These are phyloP conservation scores for Macaca nemestrina DNA, from an alignment of 2,113 vertebrate genomes.

Conservation along the genomic window DNA sequence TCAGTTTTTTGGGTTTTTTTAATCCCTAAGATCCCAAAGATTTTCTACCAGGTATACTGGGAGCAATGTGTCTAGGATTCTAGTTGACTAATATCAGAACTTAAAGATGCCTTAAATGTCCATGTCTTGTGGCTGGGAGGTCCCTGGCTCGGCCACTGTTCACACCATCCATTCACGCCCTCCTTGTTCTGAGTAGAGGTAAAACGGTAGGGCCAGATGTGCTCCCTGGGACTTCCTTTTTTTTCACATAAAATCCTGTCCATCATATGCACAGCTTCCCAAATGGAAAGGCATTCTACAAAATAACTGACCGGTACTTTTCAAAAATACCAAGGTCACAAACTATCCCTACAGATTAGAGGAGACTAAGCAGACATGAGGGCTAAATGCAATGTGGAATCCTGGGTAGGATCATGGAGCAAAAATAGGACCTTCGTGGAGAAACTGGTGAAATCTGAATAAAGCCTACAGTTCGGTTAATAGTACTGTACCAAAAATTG, in stretches of 20 bases:
- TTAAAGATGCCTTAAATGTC: background rate
- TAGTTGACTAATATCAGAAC: background rate
- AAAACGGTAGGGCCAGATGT: background rate
- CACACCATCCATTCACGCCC: no score
- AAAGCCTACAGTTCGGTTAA: background rate
- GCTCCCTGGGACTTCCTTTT: background rate
- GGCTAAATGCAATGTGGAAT: no score
- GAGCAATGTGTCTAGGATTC: background rate
- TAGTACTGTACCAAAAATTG: background rate
- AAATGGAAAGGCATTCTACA: background rate
- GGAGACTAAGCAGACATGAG: background rate
- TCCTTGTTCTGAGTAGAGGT: background rate
- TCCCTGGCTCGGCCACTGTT: background rate
- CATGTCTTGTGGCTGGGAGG: background rate
- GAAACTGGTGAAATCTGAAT: background rate
- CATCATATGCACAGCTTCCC: background rate
- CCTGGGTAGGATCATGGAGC: background rate
- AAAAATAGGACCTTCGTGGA: background rate
- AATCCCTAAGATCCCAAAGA: background rate
- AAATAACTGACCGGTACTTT: background rate
- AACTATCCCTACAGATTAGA: background rate
- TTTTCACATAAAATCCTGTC: background rate
- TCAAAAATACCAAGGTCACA: background rate
- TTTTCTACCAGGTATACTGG: background rate
- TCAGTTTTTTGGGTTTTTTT: background rate